A percentile compares a stretch with the other conserved stretches of the same genome.
These are phyloP conservation scores for Trichosurus vulpecula DNA, from an alignment of 2,797 vertebrate genomes.

Conservation along the genomic window DNA sequence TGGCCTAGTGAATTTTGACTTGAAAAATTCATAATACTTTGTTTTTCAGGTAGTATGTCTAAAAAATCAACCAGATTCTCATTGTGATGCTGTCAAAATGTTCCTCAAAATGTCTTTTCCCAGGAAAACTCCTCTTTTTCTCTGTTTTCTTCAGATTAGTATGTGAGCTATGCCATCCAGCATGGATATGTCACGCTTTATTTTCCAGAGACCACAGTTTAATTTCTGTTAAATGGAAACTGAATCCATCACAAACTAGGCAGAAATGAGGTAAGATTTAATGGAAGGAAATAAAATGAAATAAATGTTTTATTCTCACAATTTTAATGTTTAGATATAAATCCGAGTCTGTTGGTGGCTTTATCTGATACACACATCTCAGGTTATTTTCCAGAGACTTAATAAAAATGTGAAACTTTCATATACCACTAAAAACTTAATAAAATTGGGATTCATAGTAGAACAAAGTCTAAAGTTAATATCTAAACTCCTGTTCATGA, in stretches of 20 bases:
- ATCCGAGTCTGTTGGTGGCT: not conserved
- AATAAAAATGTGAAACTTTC: slow-evolving; percentile 75
- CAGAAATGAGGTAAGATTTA: slow-evolving; percentile 18
- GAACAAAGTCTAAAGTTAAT: slow-evolving; percentile 56
- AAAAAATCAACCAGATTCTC: not conserved
- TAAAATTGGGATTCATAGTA: slow-evolving; percentile 69
- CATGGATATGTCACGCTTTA: slow-evolving; percentile 54
- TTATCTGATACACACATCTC: slow-evolving; percentile 19
- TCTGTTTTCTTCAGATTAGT: not conserved
- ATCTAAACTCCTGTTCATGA: slow-evolving; percentile 50
- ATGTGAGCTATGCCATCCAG: slow-evolving; percentile 8
- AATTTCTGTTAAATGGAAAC: slow-evolving; percentile 67
- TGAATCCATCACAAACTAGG: slow-evolving; percentile 41
- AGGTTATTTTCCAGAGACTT: slow-evolving; percentile 71
- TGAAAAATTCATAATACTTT: not conserved
- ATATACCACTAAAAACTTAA: slow-evolving; percentile 61
- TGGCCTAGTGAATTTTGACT: not conserved
- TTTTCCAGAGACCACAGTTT: slow-evolving; percentile 62
- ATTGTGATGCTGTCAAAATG: not conserved
- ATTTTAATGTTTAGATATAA: slow-evolving; percentile 34
- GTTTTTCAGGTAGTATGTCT: not conserved
- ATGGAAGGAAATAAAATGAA: slow-evolving; percentile 65
- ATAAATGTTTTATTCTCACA: slow-evolving; percentile 63
- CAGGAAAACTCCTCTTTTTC: not conserved
- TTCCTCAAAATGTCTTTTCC: not conserved